These are phyloP conservation scores for Lemur catta DNA, from an alignment of 2,797 vertebrate genomes.

Conservation along the genomic window DNA sequence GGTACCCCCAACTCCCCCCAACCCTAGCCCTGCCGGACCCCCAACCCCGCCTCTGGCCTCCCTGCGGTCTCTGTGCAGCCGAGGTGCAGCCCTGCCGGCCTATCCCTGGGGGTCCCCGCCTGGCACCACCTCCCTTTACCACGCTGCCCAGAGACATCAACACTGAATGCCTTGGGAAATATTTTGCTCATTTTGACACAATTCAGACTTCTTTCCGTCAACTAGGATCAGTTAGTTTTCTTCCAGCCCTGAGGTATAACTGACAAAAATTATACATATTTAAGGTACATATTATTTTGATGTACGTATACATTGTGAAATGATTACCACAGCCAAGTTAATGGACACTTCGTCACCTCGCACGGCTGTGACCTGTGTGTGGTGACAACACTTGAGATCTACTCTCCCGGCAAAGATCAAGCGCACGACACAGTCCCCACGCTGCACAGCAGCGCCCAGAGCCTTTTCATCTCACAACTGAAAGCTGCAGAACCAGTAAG, in stretches of 20 bases:
- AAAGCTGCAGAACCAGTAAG: background rate
- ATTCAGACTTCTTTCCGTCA: background rate
- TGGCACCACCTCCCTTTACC: no score
- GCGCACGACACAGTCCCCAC: background rate
- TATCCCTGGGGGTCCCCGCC: background rate
- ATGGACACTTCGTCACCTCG: background rate
- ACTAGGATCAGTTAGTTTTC: background rate
- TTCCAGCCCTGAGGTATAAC: background rate
- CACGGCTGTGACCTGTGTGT: accelerated
- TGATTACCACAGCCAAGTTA: background rate
- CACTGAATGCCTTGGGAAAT: background rate
- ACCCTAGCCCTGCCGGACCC: background rate
- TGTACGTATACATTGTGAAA: no score
- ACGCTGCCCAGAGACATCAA: background rate
- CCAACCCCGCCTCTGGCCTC: background rate
- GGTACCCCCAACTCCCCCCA: background rate
- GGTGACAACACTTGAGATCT: background rate
- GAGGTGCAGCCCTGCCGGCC: background rate
- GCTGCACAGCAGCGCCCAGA: background rate
- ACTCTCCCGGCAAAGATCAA: background rate
- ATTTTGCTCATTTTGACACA: background rate
- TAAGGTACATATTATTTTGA: background rate
- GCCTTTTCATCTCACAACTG: background rate
- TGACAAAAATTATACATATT: background rate
- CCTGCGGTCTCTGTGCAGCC: background rate